A percentile compares a stretch with the other conserved stretches of the same genome.
These are phyloP conservation scores for Meloidogyne floridensis DNA, from an alignment of 1,140 invertebrate genomes.

Conservation along the genomic window DNA sequence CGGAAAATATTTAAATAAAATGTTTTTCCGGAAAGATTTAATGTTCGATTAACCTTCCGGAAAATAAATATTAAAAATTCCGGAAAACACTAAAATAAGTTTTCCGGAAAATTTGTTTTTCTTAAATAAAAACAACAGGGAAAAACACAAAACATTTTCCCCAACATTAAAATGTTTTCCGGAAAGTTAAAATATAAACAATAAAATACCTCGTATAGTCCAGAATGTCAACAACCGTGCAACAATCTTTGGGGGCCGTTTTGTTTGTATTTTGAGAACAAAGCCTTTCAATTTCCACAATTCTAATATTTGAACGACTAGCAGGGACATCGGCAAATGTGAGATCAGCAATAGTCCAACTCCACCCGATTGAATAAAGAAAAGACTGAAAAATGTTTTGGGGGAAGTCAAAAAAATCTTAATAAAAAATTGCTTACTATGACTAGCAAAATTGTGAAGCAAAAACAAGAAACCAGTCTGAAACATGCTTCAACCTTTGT, in stretches of 20 bases:
- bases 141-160: no score
- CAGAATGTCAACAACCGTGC: conserved; percentile 22
- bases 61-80: background rate
- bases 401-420: background rate
- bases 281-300: conserved; percentile 14
- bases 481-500: conserved; percentile 8
- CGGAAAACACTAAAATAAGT: no score
- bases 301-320: background rate
- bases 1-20: no score
- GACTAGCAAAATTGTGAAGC: conserved; percentile 13
- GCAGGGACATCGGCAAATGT: conserved; percentile 19
- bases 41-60: background rate
- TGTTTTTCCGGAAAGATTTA: no score
- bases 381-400: background rate
- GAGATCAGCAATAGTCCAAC: conserved; percentile 20
- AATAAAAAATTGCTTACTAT: background rate
- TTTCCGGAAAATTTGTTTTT: no score
- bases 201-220: conserved; percentile 1
- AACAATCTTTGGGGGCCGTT: background rate
- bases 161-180: no score
- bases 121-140: no score
- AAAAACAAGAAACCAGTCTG: background rate
- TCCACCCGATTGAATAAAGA: conserved; percentile 9
- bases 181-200: background rate
- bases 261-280: background rate